Base-by-base conservation (phyloP, 1,140 invertebrate species). In the Xylocopa sonorina region DNA sequence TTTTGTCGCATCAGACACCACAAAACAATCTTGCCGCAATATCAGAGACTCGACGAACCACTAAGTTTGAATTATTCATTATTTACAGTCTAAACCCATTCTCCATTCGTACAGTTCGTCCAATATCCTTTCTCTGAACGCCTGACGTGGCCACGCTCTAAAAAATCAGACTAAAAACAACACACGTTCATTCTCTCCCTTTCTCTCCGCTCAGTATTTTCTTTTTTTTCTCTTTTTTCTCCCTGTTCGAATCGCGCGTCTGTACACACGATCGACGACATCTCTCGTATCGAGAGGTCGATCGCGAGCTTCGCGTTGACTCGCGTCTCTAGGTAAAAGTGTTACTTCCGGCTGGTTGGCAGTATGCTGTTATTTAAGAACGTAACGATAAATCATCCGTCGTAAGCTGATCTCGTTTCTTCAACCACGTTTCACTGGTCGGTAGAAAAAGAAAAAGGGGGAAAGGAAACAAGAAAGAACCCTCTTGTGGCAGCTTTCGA, bases 61-160 rank as follows among this genome's bases (percentile, higher is more conserved):
- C 58, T 82, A 85, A 82, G 62, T 63, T 76, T 77, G n/a, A 85
- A 82, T 79, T 85, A 82, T 58, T 63, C 21, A 57, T 82, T 85
- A 85, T 86, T 80, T 86, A 86, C 83, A 86, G 50, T 82, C 62
- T 67, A 85, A 85, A 76, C 73, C 34, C 43, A 46, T 41, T 60
- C 43, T 71, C 50, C 32, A 29, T 27, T 71, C 58, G 16, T 41
- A 29, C 50, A 48, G 53, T 75, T 48, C 51, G 48, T 63, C 50
- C 34, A 68, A 18, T 58, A 6, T 57, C 46, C 7, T 16, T 57
- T 68, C 4, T 34, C 16, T 53, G 58, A 62, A 62, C n/a, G 58
- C 38, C 21, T 24, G 29, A 58, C 57, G 7, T 21, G 38, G 18
- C 6, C 4, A 24, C 55, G 41, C 41, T 48, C 29, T 68, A 73